Evolutionary conservation across 35 echinoderm and acorn worm genomes (phyloP).

Genomic region (Apostichopus parvimensis): DNA sequence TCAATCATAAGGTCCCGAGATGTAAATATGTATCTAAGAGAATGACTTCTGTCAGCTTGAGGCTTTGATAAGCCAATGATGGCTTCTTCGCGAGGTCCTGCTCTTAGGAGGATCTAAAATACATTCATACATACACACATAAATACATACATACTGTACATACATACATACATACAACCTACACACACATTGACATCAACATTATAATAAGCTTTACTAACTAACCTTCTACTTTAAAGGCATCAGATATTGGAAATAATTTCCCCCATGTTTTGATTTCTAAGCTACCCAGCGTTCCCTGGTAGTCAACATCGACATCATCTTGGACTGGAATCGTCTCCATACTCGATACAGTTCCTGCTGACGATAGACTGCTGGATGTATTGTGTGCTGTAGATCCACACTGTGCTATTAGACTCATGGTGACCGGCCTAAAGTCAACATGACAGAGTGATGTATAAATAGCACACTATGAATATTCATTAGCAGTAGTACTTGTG

Average conservation of each 20-base stretch:
- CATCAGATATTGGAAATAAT: conserved; percentile 31
- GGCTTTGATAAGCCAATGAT: no score
- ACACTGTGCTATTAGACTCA: conserved; percentile 14
- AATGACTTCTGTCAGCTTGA: no score
- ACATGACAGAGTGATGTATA: background rate
- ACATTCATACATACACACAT: no score
- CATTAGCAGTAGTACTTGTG: background rate
- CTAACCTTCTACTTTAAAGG: conserved; percentile 27
- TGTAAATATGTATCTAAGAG: no score
- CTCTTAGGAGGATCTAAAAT: no score
- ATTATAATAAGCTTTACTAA: background rate
- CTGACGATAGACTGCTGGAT: conserved; percentile 74
- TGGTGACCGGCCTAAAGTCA: background rate
- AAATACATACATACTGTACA: background rate
- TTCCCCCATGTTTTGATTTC: conserved; percentile 49
- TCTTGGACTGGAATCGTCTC: conserved; percentile 96
- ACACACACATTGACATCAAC: background rate
- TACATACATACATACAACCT: background rate
- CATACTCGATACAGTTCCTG: conserved; percentile 84
- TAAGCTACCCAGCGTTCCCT: conserved; percentile 2
- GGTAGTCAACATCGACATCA: conserved; percentile 70
- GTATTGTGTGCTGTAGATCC: conserved; percentile 65
- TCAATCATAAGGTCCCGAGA: no score
- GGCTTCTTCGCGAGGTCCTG: no score
- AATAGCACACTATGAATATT: conserved; percentile 10